Evolutionary conservation across 2,888 invertebrate species (phyloP).

Genomic region (Sesamia inferens): DNA sequence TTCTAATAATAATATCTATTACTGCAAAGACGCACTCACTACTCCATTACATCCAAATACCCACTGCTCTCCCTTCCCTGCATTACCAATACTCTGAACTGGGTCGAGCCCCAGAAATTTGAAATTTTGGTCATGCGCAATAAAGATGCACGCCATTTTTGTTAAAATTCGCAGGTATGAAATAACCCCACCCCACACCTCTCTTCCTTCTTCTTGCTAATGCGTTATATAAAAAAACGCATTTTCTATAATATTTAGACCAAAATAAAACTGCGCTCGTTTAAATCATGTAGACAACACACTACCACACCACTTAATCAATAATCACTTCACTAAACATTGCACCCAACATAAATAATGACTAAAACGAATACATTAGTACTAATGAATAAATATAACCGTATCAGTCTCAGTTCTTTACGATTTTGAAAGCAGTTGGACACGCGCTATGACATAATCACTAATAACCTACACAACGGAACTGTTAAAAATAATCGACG

Average conservation of each 20-base stretch:
- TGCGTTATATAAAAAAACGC: neutral
- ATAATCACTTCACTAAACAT: neutral
- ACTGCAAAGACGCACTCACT: neutral
- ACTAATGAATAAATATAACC: neutral
- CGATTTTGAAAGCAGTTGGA: neutral
- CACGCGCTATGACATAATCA: neutral
- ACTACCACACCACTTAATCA: neutral
- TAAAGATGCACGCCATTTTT: slow-evolving; percentile 6
- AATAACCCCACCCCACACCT: neutral
- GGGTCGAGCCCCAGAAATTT: slow-evolving; percentile 13
- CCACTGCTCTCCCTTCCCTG: no score
- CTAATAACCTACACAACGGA: neutral
- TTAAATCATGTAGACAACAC: neutral
- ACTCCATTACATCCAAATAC: neutral
- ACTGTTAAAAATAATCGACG: neutral
- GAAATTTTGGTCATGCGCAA: slow-evolving; percentile 36
- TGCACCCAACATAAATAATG: neutral
- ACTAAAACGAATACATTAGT: neutral
- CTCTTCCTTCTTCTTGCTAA: neutral
- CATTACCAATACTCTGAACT: neutral
- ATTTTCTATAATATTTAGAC: no score
- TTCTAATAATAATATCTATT: neutral
- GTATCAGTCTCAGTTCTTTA: neutral
- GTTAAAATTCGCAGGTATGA: slow-evolving; percentile 11
- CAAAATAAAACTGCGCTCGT: neutral